Conservation (phyloP, 2,888 invertebrate species). For the Erebia ligea region DNA sequence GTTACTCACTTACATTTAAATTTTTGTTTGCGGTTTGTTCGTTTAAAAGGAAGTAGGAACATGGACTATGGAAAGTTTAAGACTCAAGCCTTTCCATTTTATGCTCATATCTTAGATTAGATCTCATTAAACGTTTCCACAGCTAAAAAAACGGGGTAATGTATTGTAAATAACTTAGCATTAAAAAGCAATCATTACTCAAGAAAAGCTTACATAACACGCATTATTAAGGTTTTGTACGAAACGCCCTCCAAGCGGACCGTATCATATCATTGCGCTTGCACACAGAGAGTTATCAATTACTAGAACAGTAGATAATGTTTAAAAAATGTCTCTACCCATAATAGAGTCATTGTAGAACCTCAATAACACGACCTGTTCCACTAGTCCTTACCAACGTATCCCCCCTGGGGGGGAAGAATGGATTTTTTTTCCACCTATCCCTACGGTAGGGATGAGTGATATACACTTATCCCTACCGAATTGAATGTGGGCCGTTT, state of each 20-base stretch:
- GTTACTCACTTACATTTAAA: too few relatives aligned
- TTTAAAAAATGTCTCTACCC: not conserved
- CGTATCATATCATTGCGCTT: constrained; percentile 31
- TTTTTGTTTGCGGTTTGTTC: too few relatives aligned
- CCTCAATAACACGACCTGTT: too few relatives aligned
- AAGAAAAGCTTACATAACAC: constrained; percentile 31
- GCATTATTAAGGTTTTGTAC: constrained; percentile 22
- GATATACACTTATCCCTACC: too few relatives aligned
- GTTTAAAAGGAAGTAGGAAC: too few relatives aligned
- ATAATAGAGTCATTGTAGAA: too few relatives aligned
- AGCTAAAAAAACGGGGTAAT: constrained; percentile 30
- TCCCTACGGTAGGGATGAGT: too few relatives aligned
- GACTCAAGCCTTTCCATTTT: not conserved
- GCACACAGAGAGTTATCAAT: constrained; percentile 9
- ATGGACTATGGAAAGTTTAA: too few relatives aligned
- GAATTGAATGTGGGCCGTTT: too few relatives aligned
- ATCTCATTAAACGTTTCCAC: constrained; percentile 25
- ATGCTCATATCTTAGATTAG: not conserved
- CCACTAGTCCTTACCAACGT: too few relatives aligned
- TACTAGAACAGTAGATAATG: not conserved
- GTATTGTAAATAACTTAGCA: constrained; percentile 31
- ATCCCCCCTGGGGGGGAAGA: too few relatives aligned
- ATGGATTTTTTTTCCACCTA: too few relatives aligned
- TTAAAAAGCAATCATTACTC: constrained; percentile 35
- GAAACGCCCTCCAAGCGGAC: constrained; percentile 31